Conservation (phyloP, 2,797 vertebrate species). For the Diglossa cyanea region DNA sequence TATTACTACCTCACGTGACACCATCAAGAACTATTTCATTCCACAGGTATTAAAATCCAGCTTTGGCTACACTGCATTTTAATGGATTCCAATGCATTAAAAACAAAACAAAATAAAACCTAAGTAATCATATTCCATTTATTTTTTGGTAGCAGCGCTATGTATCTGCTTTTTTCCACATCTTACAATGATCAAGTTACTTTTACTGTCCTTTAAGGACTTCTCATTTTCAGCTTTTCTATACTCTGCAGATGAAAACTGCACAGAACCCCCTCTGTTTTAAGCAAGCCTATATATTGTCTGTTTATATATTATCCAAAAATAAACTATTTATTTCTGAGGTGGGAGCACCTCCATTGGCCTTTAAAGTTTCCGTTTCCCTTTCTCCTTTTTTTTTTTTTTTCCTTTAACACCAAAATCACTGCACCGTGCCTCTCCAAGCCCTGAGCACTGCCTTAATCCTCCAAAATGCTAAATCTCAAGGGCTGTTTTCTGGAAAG, state of each 20-base stretch:
- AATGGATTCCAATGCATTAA: neutral
- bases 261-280: neutral
- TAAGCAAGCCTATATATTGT: neutral
- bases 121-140: neutral
- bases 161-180: neutral
- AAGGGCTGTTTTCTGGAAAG: neutral
- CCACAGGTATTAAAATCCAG: constrained; percentile 38
- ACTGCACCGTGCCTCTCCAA: neutral
- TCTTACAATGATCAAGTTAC: neutral
- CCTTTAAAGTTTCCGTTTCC: neutral
- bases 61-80: neutral
- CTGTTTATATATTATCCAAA: neutral
- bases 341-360: neutral
- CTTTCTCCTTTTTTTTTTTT: neutral
- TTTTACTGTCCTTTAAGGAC: neutral
- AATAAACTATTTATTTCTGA: neutral
- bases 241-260: neutral
- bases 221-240: neutral
- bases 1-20: constrained; percentile 12
- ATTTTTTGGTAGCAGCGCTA: neutral
- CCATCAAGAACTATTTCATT: constrained; percentile 19
- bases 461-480: neutral
- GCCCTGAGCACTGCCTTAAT: neutral
- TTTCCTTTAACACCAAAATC: neutral
- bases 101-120: neutral